Conservation (phyloP, 2,888 invertebrate species). For the Ptychoptera contaminata region DNA sequence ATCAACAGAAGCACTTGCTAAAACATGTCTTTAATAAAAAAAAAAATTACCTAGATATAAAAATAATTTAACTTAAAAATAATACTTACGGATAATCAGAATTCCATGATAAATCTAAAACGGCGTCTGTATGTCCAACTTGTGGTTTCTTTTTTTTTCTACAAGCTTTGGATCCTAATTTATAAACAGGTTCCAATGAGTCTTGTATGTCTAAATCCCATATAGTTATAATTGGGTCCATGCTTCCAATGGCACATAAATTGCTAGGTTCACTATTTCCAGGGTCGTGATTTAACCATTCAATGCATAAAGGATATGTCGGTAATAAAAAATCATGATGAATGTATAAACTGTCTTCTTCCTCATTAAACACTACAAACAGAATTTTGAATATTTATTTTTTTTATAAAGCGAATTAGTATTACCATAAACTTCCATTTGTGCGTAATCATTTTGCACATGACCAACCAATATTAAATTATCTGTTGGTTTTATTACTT, state of each 20-base stretch:
- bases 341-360: constrained; percentile 76
- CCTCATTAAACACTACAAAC: constrained; percentile 67
- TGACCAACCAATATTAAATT: constrained; percentile 79
- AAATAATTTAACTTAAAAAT: neutral
- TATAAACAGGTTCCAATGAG: constrained; percentile 73
- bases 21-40: constrained; percentile 46
- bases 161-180: constrained; percentile 55
- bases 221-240: constrained; percentile 86
- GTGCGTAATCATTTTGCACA: constrained; percentile 71
- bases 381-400: constrained; percentile 3
- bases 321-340: constrained; percentile 88
- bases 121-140: constrained; percentile 76
- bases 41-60: constrained; percentile 3
- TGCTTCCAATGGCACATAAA: constrained; percentile 81
- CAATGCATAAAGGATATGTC: constrained; percentile 79
- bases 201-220: constrained; percentile 95
- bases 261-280: constrained; percentile 56
- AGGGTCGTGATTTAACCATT: constrained; percentile 84
- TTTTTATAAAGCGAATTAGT: constrained; percentile 10
- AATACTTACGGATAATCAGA: constrained; percentile 44
- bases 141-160: constrained; percentile 54
- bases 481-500: constrained; percentile 72
- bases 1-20: constrained; percentile 91
- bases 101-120: constrained; percentile 87
- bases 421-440: constrained; percentile 75